Base-by-base conservation (phyloP, 1,140 invertebrate genomes). In the Neuroterus valhalla region DNA sequence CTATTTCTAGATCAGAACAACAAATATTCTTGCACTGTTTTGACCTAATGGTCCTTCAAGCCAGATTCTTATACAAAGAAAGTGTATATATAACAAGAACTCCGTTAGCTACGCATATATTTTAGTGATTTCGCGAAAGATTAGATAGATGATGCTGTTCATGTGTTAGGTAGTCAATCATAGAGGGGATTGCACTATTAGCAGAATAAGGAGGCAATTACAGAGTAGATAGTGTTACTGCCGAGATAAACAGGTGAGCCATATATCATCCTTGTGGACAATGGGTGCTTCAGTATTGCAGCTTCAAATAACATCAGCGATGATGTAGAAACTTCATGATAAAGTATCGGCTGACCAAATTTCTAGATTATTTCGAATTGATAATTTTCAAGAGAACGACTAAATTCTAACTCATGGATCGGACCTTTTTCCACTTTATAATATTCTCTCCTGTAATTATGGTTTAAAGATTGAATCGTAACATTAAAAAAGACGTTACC, bases 201-300 rank as follows among this genome's bases (percentile, higher is more conserved):
- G 17, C 50, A 19, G 50, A 21, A 19, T 52, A 52, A 52, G 50
- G 19, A 26, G 50, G 21, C 50, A 52, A 52, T 52, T 52, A 52
- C 8, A 10, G 23, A 23, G 19, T 17, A 26, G 31, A 52, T 19
- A 12, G 50, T 11, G 50, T 21, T 52, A 21, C 46, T 48, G 17
- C 19, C 50, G 3, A 52, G 21, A 8, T 52, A 52, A 52, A 23
- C 6, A 23, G 50, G 23, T 52, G 23, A 52, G 19, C 50, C 21
- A 52, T 52, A 21, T 52, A 52, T 52, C 21, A 52, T 52, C 50
- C 23, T 52, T 52, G 50, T 52, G 50, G 21, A 52, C 50, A 52
- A 52, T 52, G 19, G n/a, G 10, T 48, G 5, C 46, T 1, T 48
- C n/a, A 48, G n/a, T 48, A 48, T 48, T 48, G n/a, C 31, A 38